These are phyloP conservation scores for Ctenosaura bakeri DNA, from an alignment of 2,797 vertebrate genomes.

Conservation along the genomic window DNA sequence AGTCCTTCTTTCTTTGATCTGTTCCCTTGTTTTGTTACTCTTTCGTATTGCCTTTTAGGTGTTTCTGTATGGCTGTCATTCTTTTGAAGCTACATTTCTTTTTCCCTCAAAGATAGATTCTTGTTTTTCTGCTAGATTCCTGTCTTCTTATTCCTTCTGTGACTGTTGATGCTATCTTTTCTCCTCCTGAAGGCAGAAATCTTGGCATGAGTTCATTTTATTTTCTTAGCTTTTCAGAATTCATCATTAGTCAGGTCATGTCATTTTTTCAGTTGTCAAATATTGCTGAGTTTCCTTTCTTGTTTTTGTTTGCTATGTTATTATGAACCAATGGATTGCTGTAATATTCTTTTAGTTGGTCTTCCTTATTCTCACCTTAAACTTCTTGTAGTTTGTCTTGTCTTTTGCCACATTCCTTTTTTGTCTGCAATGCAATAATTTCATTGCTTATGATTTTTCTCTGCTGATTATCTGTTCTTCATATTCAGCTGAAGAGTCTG, in stretches of 20 bases:
- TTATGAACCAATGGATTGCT: neutral
- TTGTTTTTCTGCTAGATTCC: neutral
- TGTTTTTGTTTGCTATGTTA: neutral
- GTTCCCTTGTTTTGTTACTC: neutral
- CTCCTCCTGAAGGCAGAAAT: neutral
- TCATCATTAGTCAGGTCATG: neutral
- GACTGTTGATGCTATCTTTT: neutral
- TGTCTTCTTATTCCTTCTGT: neutral
- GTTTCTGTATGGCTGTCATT: neutral
- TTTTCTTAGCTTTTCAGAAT: neutral
- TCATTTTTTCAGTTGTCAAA: neutral
- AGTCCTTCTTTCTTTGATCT: neutral
- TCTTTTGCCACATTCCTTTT: neutral
- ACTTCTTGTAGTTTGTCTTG: neutral
- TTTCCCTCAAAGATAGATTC: neutral
- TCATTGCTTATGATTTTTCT: neutral
- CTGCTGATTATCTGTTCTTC: neutral
- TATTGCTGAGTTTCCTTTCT: neutral
- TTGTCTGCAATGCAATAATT: neutral
- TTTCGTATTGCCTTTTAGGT: neutral
- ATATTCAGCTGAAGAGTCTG: neutral
- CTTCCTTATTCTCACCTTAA: neutral
- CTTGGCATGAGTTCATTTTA: neutral
- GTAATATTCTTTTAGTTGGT: neutral
- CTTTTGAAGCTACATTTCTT: neutral